Base-by-base conservation (phyloP, 2,888 invertebrate genomes). In the Punctoribates punctum region DNA sequence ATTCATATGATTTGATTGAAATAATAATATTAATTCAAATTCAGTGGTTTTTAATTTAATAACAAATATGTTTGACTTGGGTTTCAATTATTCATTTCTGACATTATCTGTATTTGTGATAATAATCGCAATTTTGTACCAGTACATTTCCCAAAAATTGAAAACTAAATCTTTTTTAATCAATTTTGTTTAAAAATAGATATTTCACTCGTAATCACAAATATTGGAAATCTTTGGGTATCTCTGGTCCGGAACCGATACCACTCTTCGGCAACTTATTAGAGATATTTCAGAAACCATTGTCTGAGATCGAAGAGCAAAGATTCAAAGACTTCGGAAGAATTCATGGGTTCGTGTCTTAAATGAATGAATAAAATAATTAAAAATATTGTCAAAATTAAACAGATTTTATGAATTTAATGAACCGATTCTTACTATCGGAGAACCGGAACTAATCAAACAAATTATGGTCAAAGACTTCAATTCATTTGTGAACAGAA, bases 381-480 rank as follows among this genome's bases (percentile, higher is more conserved):
- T 60, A n/a, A 25, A 15, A 48, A 48, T 48, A 8, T 48, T 48
- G 8, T 8, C 13, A 3, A 8, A 3, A 9, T 48, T 48, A 15
- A 29, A 17, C 3, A 73, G 75, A 15, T 25, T 54, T 29, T 75
- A 75, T 48, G 57, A 73, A 13, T 54, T 51, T 13, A 38, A 29
- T 27, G 29, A 65, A n/a, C 42, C 78, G 15, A 34, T 27, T 11
- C 72, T 76, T 3, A 72, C 62, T 9, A 62, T 78, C 11, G 75
- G 60, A 17, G 78, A 79, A 72, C 75, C 77, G 73, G 79, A 79
- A n/a, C 54, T 79, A 29, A 25, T 79, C 2, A 75, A 74, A 23
- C 57, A 67, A 5, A 76, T 79, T 60, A 23, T 75, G 23, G 76
- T 79, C 23, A 79, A 78, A 70, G 79, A 79, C 74, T 79, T 78